These are phyloP conservation scores for Lucinisca nassula DNA, from an alignment of 2,888 invertebrate species.

Conservation along the genomic window DNA sequence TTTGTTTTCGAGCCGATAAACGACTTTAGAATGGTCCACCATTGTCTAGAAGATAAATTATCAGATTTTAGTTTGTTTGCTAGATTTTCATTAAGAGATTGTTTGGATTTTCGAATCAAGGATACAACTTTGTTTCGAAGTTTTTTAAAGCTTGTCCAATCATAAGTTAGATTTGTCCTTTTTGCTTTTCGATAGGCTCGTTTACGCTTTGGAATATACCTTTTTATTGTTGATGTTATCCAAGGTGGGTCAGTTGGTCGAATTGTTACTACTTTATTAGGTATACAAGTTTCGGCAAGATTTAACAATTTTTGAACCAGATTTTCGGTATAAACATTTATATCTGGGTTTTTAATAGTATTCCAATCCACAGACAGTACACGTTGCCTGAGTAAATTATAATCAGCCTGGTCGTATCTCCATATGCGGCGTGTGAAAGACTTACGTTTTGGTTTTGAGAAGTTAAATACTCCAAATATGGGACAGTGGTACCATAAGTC, in stretches of 20 bases:
- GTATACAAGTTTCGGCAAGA: too few species aligned
- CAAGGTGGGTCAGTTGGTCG: too few species aligned
- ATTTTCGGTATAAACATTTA: not conserved
- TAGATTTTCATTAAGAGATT: not conserved
- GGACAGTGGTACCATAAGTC: slow-evolving; percentile 5
- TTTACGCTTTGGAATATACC: not conserved
- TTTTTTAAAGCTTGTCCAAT: not conserved
- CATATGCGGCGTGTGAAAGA: slow-evolving; percentile 16
- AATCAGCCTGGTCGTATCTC: slow-evolving; percentile 2
- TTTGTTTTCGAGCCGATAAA: not conserved
- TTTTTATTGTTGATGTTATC: too few species aligned
- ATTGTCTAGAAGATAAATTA: not conserved
- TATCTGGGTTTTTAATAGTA: not conserved
- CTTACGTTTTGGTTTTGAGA: too few species aligned
- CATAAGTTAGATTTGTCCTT: not conserved
- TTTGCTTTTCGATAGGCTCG: not conserved
- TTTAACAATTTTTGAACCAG: not conserved
- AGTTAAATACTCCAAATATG: too few species aligned
- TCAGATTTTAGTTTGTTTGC: not conserved
- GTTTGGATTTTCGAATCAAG: not conserved
- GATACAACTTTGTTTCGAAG: not conserved
- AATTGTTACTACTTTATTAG: too few species aligned
- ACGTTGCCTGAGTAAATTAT: not conserved
- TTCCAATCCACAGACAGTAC: not conserved
- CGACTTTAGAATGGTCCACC: not conserved